phyloP scores from a whole-genome alignment of 2,113 vertebrate species.

The Zootoca vivipara region DNA sequence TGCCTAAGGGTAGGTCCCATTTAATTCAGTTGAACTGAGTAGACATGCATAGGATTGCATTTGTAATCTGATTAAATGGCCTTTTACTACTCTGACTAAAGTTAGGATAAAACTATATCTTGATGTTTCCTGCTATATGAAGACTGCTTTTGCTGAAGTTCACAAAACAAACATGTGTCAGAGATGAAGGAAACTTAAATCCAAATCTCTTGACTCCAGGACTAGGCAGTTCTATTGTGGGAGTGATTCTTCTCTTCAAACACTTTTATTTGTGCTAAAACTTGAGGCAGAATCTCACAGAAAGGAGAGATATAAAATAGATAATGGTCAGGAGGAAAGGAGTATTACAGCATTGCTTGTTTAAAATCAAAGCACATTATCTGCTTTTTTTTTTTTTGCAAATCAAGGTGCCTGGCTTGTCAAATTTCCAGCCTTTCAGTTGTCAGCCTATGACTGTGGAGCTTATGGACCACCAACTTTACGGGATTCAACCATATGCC shows the following conservation, averaged over 20 bases:
- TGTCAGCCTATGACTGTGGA: slow-evolving; percentile 60
- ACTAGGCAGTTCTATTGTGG: slow-evolving; percentile 19
- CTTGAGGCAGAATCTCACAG: slow-evolving; percentile 41
- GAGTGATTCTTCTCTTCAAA: slow-evolving; percentile 36
- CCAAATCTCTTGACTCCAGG: not conserved
- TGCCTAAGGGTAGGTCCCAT: not conserved
- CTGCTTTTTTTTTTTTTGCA: slow-evolving; percentile 66
- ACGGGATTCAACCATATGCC: slow-evolving; percentile 69
- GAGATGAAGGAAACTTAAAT: not conserved
- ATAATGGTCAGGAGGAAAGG: slow-evolving; percentile 30
- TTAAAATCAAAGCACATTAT: slow-evolving; percentile 61
- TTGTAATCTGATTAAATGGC: slow-evolving; percentile 9
- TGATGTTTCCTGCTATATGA: not conserved
- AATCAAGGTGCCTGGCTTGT: slow-evolving; percentile 70
- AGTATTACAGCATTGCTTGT: slow-evolving; percentile 1
- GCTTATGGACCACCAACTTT: slow-evolving; percentile 68
- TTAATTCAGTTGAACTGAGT: not conserved
- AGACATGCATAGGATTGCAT: not conserved
- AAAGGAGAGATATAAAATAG: slow-evolving; percentile 23
- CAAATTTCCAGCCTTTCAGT: slow-evolving; percentile 75
- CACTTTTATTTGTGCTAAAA: slow-evolving; percentile 38
- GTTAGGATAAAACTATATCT: slow-evolving; percentile 11
- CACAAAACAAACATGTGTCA: slow-evolving; percentile 29
- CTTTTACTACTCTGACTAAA: slow-evolving; percentile 26
- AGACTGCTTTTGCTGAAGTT: slow-evolving; percentile 45